Evolutionary conservation across 2,113 vertebrate species (phyloP).

Genomic region (Pyxicephalus adspersus): DNA sequence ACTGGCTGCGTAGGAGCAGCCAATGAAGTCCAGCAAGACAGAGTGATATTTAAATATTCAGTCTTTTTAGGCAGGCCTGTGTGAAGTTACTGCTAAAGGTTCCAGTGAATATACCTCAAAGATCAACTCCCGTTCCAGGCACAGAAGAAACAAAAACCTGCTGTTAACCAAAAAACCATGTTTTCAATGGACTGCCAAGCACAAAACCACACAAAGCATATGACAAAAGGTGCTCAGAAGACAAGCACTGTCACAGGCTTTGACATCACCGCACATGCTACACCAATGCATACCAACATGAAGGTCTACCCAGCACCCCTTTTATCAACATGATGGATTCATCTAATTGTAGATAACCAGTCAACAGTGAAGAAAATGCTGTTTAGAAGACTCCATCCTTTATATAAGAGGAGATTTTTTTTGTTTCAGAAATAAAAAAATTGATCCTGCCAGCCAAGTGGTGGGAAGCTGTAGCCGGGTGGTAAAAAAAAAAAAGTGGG

Average conservation of each 20-base stretch:
- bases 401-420: too few relatives aligned
- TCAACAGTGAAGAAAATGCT: too few relatives aligned
- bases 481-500: too few relatives aligned
- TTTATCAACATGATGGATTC: neutral
- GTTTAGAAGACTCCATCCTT: too few relatives aligned
- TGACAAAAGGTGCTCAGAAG: constrained; percentile 12
- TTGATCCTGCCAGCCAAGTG: too few relatives aligned
- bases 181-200: constrained; percentile 21
- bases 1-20: constrained; percentile 24
- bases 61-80: constrained; percentile 42
- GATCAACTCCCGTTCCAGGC: constrained; percentile 34
- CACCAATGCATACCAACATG: neutral
- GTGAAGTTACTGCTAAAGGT: constrained; percentile 27
- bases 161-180: constrained; percentile 13
- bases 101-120: constrained; percentile 28
- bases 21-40: constrained; percentile 25
- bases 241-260: neutral
- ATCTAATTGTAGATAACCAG: neutral
- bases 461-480: too few relatives aligned
- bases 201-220: constrained; percentile 14
- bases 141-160: constrained; percentile 19
- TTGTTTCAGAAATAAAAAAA: too few relatives aligned
- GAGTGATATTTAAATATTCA: constrained; percentile 47
- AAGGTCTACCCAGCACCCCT: neutral
- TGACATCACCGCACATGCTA: neutral